Evolutionary conservation across 2,888 invertebrate species (phyloP).

Genomic region (Drosophila stalkeri): DNA sequence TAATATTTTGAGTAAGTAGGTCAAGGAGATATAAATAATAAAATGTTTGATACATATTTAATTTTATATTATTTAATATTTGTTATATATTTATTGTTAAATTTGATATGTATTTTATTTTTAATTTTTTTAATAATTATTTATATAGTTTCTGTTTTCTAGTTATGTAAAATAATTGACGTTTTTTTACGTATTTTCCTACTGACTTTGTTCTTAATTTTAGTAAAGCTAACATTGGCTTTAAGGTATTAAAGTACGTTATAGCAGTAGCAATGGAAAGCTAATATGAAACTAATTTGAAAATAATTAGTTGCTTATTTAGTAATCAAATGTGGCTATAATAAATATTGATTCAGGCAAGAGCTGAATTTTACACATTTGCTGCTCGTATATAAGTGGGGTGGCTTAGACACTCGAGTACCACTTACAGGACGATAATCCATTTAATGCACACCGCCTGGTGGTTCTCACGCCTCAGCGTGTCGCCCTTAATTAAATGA

Average conservation of each 20-base stretch:
- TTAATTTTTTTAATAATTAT: neutral
- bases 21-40: too few relatives aligned
- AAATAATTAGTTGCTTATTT: neutral
- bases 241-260: neutral
- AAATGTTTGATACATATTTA: neutral
- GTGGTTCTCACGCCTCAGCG: constrained; percentile 49
- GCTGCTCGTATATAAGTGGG: neutral
- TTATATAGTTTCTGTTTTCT: neutral
- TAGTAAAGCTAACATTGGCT: neutral
- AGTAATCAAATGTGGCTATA: neutral
- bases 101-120: neutral
- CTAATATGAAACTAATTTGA: neutral
- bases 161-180: too few relatives aligned
- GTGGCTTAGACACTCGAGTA: neutral
- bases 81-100: neutral
- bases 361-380: neutral
- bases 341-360: neutral
- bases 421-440: constrained; percentile 17
- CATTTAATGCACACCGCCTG: constrained; percentile 34
- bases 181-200: neutral
- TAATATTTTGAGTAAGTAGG: too few relatives aligned
- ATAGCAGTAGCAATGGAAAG: too few relatives aligned
- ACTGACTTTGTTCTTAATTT: neutral
- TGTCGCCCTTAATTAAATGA: constrained; percentile 30
- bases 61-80: too few relatives aligned